These are phyloP conservation scores for Ciona savignyi DNA, from an alignment of 23 tunicate genomes.

Conservation along the genomic window DNA sequence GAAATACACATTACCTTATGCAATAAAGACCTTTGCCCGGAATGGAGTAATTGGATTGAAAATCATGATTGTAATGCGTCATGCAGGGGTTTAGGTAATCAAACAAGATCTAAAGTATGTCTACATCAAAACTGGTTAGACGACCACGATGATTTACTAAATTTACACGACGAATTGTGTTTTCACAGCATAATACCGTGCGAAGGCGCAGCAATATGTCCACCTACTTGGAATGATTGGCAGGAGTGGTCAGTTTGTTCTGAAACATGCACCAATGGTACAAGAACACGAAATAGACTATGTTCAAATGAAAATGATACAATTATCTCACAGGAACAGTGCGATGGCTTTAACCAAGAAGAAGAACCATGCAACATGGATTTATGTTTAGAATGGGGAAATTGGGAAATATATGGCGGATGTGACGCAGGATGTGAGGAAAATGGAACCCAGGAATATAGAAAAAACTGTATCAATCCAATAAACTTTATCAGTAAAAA, in stretches of 20 bases:
- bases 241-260: slow-evolving; percentile 2
- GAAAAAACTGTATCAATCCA: slow-evolving; percentile 9
- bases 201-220: slow-evolving; percentile 25
- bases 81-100: slow-evolving; percentile 7
- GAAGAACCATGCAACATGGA: background rate
- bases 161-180: background rate
- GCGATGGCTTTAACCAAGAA: slow-evolving; percentile 6
- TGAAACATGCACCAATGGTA: background rate
- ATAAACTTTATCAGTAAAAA: background rate
- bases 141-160: background rate
- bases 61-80: slow-evolving; percentile 15
- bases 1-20: background rate
- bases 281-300: background rate
- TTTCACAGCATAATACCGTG: background rate
- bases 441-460: background rate
- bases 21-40: slow-evolving; percentile 15
- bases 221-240: slow-evolving; percentile 6
- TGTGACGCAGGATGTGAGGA: slow-evolving; percentile 16
- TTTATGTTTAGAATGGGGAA: background rate
- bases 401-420: background rate
- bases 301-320: slow-evolving; percentile 11
- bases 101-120: slow-evolving; percentile 12
- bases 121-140: background rate
- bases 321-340: background rate
- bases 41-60: slow-evolving; percentile 19